Evolutionary conservation across 2,797 vertebrate species (phyloP).

Genomic region (Schizopygopsis pylzovi): DNA sequence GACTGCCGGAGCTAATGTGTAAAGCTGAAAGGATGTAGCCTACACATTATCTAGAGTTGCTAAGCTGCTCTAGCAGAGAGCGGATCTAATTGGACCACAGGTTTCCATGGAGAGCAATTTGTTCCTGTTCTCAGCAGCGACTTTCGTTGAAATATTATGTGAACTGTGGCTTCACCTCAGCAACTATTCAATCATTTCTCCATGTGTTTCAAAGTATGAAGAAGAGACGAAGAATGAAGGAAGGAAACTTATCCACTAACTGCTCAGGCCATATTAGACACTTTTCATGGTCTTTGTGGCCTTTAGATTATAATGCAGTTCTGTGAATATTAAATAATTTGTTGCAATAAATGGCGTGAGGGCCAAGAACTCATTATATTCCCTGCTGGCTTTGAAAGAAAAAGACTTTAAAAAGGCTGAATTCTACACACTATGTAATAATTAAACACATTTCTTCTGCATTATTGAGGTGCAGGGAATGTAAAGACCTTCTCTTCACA

Average conservation of each 20-base stretch:
- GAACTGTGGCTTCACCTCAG: slow-evolving; percentile 59
- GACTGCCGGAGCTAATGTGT: slow-evolving; percentile 57
- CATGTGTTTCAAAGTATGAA: slow-evolving; percentile 46
- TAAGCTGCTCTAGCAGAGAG: slow-evolving; percentile 56
- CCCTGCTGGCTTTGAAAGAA: background rate
- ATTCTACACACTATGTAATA: slow-evolving; percentile 7
- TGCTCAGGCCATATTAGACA: background rate
- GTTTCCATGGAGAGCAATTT: slow-evolving; percentile 66
- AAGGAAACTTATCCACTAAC: slow-evolving; percentile 24
- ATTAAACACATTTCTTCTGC: slow-evolving; percentile 14
- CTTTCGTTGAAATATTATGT: slow-evolving; percentile 55
- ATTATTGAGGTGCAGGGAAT: slow-evolving; percentile 9
- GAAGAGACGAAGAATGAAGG: slow-evolving; percentile 24
- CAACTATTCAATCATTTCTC: slow-evolving; percentile 59
- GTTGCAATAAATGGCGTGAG: background rate
- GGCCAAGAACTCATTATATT: slow-evolving; percentile 8
- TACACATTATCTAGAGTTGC: slow-evolving; percentile 57
- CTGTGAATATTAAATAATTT: slow-evolving; percentile 21
- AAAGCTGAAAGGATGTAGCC: slow-evolving; percentile 51
- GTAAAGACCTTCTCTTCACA: background rate
- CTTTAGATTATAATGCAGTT: slow-evolving; percentile 13
- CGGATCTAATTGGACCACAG: slow-evolving; percentile 62
- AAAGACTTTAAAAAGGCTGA: background rate
- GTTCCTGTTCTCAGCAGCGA: slow-evolving; percentile 53
- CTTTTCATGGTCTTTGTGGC: slow-evolving; percentile 15